Percentiles rank a stretch among this genome's conserved stretches.
phyloP scores from a whole-genome alignment of 2,888 invertebrate genomes.

The Xestia c-nigrum region DNA sequence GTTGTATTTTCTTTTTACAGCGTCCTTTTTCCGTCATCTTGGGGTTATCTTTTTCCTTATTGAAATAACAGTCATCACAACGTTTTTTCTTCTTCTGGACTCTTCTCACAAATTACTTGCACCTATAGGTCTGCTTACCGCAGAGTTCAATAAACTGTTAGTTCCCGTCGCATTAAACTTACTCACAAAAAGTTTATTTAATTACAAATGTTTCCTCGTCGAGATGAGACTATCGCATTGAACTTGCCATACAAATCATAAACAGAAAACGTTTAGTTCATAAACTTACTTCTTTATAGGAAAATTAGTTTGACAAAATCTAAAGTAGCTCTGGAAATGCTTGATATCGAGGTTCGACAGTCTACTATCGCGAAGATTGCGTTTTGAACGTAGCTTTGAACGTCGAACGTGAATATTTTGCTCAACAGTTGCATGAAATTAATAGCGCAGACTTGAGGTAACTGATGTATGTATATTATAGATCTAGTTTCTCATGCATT shows the following conservation, averaged over 20 bases:
- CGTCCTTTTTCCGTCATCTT: neutral
- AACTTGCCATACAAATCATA: constrained; percentile 10
- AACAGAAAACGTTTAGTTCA: neutral
- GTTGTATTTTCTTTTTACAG: constrained; percentile 16
- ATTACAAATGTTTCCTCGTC: constrained; percentile 5
- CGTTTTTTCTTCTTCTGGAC: neutral
- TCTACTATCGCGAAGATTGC: neutral
- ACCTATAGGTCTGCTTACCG: too few relatives aligned
- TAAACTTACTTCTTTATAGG: neutral
- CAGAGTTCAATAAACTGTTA: neutral
- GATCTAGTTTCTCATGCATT: neutral
- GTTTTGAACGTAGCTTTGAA: constrained; percentile 4
- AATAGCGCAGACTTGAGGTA: neutral
- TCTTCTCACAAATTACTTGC: neutral
- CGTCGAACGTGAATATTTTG: neutral
- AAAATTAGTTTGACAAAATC: constrained; percentile 15
- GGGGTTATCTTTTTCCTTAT: constrained; percentile 16
- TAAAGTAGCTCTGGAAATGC: neutral
- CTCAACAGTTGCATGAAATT: neutral
- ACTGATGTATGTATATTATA: neutral
- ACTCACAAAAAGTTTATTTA: constrained; percentile 8
- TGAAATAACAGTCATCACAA: constrained; percentile 8
- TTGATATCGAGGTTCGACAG: constrained; percentile 1
- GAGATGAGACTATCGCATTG: neutral
- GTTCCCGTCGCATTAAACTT: neutral